A percentile compares a stretch with the other conserved stretches of the same genome.
Evolutionary conservation across 1,140 invertebrate species (phyloP).

Genomic region (Armadillidium nasatum): DNA sequence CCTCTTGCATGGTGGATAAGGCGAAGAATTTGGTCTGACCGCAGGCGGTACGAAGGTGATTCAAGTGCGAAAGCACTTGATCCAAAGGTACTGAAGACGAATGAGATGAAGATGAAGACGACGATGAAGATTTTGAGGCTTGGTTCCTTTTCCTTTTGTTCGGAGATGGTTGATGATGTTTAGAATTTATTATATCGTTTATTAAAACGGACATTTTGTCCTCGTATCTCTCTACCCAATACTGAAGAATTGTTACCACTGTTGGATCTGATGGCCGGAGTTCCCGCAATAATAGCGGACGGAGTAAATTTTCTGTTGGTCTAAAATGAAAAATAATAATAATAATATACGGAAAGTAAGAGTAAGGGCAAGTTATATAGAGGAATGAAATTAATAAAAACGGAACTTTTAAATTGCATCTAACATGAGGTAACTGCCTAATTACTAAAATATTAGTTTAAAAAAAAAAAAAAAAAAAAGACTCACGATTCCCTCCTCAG

Average conservation of each 20-base stretch:
- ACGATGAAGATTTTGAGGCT: constrained; percentile 54
- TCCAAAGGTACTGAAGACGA: constrained; percentile 61
- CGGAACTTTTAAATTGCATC: too few species aligned
- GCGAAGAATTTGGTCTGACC: constrained; percentile 61
- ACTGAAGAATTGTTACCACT: constrained; percentile 73
- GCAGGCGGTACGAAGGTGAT: constrained; percentile 73
- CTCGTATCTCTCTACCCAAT: constrained; percentile 87
- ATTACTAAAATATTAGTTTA: too few species aligned
- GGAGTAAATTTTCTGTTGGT: constrained; percentile 76
- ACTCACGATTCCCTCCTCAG: constrained; percentile 81
- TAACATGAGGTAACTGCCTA: too few species aligned
- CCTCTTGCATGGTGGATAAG: constrained; percentile 81
- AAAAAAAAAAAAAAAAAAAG: not conserved
- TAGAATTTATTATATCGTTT: constrained; percentile 58
- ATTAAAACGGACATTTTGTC: constrained; percentile 68
- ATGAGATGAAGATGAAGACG: constrained; percentile 39
- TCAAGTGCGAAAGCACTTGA: constrained; percentile 83
- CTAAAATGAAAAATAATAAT: constrained; percentile 49
- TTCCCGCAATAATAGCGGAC: constrained; percentile 74
- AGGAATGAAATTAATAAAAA: too few species aligned
- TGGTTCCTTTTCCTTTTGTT: constrained; percentile 79
- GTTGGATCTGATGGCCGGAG: constrained; percentile 43
- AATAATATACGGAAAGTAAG: not conserved
- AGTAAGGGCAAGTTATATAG: too few species aligned
- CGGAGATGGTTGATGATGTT: constrained; percentile 66